Conservation (phyloP, 2,797 vertebrate genomes). For the Craterocephalus amniculus region DNA sequence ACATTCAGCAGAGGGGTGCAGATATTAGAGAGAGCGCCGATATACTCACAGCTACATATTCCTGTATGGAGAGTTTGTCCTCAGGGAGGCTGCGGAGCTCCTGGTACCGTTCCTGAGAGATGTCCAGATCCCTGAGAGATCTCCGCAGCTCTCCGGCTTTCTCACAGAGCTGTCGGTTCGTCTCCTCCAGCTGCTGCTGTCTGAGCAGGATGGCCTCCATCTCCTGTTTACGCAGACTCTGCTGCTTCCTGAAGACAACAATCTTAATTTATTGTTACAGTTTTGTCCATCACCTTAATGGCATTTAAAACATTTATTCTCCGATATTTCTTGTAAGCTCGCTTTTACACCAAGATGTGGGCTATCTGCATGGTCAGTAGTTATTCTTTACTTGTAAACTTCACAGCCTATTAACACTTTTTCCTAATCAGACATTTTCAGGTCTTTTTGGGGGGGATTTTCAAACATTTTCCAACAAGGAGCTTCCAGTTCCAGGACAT, state of each 20-base stretch:
- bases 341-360: not conserved
- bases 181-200: constrained; percentile 95
- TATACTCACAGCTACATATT: constrained; percentile 92
- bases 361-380: no score
- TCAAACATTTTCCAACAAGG: not conserved
- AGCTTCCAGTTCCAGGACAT: not conserved
- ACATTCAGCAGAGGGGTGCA: not conserved
- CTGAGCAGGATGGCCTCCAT: constrained; percentile 92
- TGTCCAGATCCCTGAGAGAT: constrained; percentile 89
- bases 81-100: constrained; percentile 89
- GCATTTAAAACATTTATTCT: not conserved
- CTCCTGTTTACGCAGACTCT: constrained; percentile 93
- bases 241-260: constrained; percentile 87
- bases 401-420: not conserved
- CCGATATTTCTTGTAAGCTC: not conserved
- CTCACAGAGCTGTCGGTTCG: constrained; percentile 89
- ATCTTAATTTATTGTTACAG: not conserved
- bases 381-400: not conserved
- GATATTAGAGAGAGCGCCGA: not conserved
- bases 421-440: not conserved
- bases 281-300: not conserved
- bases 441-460: not conserved
- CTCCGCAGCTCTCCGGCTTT: constrained; percentile 90
- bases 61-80: constrained; percentile 92
- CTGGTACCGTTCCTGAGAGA: constrained; percentile 87